Percentiles rank a stretch among this genome's conserved stretches.
Evolutionary conservation across 2,113 vertebrate species (phyloP).

Genomic region (Platycercus adscitus): DNA sequence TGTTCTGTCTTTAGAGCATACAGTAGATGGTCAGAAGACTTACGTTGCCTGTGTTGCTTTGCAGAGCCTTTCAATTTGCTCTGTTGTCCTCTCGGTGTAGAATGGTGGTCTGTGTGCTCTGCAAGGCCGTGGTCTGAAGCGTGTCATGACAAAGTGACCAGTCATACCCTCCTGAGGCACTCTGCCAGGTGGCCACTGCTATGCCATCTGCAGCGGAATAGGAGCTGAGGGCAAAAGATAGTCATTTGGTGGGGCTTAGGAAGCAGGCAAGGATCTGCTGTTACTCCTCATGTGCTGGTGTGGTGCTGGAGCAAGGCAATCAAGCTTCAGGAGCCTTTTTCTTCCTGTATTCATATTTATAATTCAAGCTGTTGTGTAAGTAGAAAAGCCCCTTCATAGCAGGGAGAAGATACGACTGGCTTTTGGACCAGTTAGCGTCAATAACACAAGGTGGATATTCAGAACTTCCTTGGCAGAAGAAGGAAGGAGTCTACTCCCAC

Average conservation of each 20-base stretch:
- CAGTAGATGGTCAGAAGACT: neutral
- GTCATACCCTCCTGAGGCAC: neutral
- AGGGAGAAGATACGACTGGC: accelerated
- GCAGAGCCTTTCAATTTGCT: neutral
- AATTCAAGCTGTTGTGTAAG: neutral
- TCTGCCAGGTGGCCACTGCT: neutral
- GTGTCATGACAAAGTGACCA: neutral
- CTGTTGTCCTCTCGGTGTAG: neutral
- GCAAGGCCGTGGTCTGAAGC: neutral
- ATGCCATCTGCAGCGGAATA: accelerated
- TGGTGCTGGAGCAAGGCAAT: neutral
- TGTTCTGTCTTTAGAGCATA: neutral
- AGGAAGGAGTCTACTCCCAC: neutral
- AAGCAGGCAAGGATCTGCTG: neutral
- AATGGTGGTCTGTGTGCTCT: neutral
- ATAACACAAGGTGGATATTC: neutral
- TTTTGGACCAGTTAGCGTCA: neutral
- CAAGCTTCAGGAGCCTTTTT: neutral
- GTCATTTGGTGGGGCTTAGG: neutral
- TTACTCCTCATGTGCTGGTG: neutral
- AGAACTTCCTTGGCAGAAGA: neutral
- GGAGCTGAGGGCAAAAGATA: neutral
- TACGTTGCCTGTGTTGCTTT: neutral
- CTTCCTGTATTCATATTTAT: neutral
- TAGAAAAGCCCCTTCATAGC: neutral